Conservation (phyloP, 2,113 vertebrate genomes). For the Peromyscus maniculatus region DNA sequence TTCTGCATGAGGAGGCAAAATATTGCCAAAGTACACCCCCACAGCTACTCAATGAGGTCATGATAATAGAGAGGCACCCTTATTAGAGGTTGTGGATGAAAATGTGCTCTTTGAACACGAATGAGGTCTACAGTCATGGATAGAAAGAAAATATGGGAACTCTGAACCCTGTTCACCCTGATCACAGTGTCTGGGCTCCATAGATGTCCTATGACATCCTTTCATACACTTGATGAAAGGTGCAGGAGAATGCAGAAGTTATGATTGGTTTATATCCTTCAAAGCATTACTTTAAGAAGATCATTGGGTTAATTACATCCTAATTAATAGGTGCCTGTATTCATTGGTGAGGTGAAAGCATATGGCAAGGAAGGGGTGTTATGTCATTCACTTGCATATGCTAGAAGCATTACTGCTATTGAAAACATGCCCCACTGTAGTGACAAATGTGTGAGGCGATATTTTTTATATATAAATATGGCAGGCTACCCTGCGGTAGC, state of each 20-base stretch:
- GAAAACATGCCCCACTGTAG: conserved; percentile 73
- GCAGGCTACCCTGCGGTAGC: conserved; percentile 55
- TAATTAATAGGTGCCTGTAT: conserved; percentile 16
- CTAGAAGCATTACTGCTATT: conserved; percentile 74
- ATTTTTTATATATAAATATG: conserved; percentile 74
- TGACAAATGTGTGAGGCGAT: conserved; percentile 73
- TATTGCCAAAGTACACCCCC: not conserved
- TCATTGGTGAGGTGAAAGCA: conserved; percentile 54
- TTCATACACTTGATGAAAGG: not conserved
- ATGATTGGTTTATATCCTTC: not conserved
- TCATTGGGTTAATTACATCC: not conserved
- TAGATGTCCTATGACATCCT: not conserved
- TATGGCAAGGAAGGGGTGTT: not conserved
- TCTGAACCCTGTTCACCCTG: fast-evolving
- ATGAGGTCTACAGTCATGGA: not conserved
- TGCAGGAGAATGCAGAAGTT: not conserved
- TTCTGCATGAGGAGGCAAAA: not conserved
- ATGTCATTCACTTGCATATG: conserved; percentile 65
- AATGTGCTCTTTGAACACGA: not conserved
- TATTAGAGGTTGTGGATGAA: not conserved
- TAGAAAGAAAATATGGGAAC: not conserved
- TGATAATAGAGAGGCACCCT: not conserved
- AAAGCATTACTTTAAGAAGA: conserved; percentile 30
- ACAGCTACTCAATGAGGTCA: not conserved
- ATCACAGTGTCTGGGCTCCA: not conserved